Conservation (phyloP, 2,113 vertebrate species). For the Solenodon paradoxus region DNA sequence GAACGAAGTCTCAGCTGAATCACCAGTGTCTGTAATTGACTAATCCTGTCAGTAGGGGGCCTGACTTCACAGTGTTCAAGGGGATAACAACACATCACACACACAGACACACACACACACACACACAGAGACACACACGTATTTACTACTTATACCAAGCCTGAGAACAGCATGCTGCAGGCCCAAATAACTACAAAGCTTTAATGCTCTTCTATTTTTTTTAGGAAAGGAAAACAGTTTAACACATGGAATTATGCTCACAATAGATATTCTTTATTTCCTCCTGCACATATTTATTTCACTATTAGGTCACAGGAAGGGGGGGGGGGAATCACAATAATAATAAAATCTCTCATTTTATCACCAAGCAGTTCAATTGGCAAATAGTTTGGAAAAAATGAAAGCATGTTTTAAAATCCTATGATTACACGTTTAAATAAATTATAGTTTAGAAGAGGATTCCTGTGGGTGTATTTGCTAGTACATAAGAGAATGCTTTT, state of each 20-base stretch:
- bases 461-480: constrained; percentile 78
- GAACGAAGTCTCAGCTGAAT: not conserved
- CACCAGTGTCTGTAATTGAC: constrained; percentile 70
- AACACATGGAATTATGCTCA: constrained; percentile 51
- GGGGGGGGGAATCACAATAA: not conserved
- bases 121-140: not conserved
- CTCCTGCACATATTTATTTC: constrained; percentile 47
- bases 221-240: constrained; percentile 27
- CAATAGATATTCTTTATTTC: constrained; percentile 60
- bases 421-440: constrained; percentile 79
- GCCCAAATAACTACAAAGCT: constrained; percentile 43
- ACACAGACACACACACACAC: not conserved
- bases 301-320: constrained; percentile 17
- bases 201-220: constrained; percentile 39
- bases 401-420: constrained; percentile 76
- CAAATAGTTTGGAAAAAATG: constrained; percentile 75
- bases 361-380: constrained; percentile 71
- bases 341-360: constrained; percentile 73
- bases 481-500: constrained; percentile 77
- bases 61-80: constrained; percentile 65
- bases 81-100: constrained; percentile 30
- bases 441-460: constrained; percentile 77
- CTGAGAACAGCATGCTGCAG: constrained; percentile 9
- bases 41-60: constrained; percentile 76
- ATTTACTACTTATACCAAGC: constrained; percentile 49